Base-by-base conservation (phyloP, 2,113 vertebrate species). In the Prolemur simus region DNA sequence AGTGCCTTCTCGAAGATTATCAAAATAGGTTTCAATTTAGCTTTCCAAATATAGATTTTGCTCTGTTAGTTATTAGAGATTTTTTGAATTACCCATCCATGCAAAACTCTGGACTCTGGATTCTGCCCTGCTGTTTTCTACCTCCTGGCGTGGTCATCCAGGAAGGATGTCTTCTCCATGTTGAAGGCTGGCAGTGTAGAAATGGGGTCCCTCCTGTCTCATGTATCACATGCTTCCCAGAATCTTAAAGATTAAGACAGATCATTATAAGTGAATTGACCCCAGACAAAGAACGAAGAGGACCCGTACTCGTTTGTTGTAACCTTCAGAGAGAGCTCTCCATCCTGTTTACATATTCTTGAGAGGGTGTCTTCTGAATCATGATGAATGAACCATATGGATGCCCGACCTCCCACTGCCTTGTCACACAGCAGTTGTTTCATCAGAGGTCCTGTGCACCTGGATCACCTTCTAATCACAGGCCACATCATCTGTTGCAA, bases 1-100 rank as follows among this genome's bases (percentile, higher is more conserved):
- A 86, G 56, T 47, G 15, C 45, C 23, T 54, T 87, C 66, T 64
- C 68, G n/a, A 86, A 89, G 42, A 7, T 54, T 66, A 85, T 69
- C 58, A 73, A 94, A 93, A 73, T 66, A 85, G 29, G 47, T 39
- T 94, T 91, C 8, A 21, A 25, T 83, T 63, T 89, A 64, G 39
- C 49, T 93, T 80, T 58, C n/a, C 74, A 89, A 89, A 86, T 74
- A 29, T n/a, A 18, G 34, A n/a, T 85, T 95, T 95, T 92, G 23
- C 73, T 95, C n/a, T 89, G 49, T 39, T 23, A 29, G 34, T 87
- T 90, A 54, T 80, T 52, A 64, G 68, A 83, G 37, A 77, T 77
- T 69, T 93, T 60, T 88, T 25, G 4, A 63, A 42, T 63, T 68
- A 89, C 34, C 15, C 68, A 73, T 42, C 29, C 32, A 81, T 2